These are phyloP conservation scores for Cylindroiulus punctatus DNA, from an alignment of 2,888 invertebrate species.

Conservation along the genomic window DNA sequence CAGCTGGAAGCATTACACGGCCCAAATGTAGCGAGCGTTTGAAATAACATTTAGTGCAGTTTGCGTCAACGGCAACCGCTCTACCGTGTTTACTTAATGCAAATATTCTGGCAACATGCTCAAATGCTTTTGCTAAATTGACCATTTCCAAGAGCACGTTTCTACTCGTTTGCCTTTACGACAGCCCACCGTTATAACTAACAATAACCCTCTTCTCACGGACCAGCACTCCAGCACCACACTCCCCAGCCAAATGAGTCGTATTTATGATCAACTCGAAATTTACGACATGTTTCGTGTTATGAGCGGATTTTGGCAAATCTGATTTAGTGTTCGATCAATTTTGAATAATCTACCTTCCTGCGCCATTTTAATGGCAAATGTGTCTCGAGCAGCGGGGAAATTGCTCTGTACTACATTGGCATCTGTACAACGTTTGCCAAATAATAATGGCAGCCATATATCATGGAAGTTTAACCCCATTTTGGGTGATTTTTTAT, in stretches of 20 bases:
- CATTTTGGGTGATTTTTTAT: neutral
- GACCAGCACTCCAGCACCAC: neutral
- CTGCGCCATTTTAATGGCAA: slow-evolving; percentile 28
- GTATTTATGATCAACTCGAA: slow-evolving; percentile 25
- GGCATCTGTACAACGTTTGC: neutral
- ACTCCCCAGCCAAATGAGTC: neutral
- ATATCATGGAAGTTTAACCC: slow-evolving; percentile 9
- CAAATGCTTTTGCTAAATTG: neutral
- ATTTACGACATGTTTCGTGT: slow-evolving; percentile 38
- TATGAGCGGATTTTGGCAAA: slow-evolving; percentile 28
- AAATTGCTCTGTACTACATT: neutral
- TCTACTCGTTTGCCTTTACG: neutral
- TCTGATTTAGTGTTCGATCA: slow-evolving; percentile 9
- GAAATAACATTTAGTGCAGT: neutral
- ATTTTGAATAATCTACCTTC: slow-evolving; percentile 42
- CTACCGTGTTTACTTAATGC: slow-evolving; percentile 19
- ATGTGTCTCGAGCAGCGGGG: neutral
- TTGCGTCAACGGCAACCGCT: neutral
- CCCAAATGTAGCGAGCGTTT: neutral
- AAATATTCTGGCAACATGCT: slow-evolving; percentile 4
- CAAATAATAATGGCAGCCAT: neutral
- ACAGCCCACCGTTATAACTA: neutral
- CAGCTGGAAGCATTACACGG: slow-evolving; percentile 1
- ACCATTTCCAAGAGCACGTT: neutral
- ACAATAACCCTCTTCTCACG: neutral